phyloP scores from a whole-genome alignment of 2,797 vertebrate species.

The Muscicapa striata region DNA sequence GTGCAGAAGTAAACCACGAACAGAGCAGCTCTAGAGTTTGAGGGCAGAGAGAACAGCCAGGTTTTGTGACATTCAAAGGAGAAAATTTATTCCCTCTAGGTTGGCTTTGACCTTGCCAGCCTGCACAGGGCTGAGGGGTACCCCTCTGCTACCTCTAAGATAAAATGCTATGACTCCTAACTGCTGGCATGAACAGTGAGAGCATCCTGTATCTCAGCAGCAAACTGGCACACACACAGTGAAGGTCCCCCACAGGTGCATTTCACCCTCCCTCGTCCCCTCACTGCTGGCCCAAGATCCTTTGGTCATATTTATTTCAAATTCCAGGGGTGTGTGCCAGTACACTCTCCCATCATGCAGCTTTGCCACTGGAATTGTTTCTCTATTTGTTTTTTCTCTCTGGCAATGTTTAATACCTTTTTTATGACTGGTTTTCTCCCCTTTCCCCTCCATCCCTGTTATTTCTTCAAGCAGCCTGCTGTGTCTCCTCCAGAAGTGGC shows the following conservation, averaged over 20 bases:
- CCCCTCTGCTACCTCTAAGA: not conserved
- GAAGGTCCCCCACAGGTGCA: accelerated
- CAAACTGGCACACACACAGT: not conserved
- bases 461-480: not conserved
- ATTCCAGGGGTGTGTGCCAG: not conserved
- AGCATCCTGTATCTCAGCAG: not conserved
- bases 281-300: not conserved
- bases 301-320: not conserved
- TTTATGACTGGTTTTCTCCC: not conserved
- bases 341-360: not conserved
- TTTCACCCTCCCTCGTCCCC: not conserved
- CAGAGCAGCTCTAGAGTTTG: not conserved
- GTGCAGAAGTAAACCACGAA: not conserved
- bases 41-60: not conserved
- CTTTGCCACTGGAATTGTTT: not conserved
- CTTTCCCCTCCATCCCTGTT: not conserved
- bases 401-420: not conserved
- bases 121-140: not conserved
- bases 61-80: not conserved
- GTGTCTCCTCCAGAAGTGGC: not conserved
- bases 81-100: not conserved
- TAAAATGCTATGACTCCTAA: not conserved
- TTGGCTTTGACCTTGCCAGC: not conserved
- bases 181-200: not conserved
- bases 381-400: not conserved